Evolutionary conservation across 2,113 vertebrate genomes (phyloP).

Genomic region (Leucopsar rothschildi): DNA sequence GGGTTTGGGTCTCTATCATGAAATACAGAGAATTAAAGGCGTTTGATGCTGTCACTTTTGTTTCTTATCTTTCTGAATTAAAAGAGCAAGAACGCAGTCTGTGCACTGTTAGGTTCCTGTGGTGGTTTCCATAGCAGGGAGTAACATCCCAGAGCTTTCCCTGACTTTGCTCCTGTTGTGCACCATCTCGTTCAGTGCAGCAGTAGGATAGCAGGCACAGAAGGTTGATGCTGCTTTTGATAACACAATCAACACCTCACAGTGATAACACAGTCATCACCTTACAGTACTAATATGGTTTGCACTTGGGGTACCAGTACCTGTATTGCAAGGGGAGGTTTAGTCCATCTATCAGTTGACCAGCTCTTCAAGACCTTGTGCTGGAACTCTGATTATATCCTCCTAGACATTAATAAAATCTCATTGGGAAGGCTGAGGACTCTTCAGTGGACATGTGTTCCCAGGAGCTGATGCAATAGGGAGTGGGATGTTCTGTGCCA

Average conservation of each 20-base stretch:
- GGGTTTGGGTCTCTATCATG: background rate
- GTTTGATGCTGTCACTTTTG: background rate
- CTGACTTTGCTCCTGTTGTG: background rate
- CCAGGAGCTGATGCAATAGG: background rate
- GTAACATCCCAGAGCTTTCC: background rate
- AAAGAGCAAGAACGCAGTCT: background rate
- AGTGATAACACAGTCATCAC: no score
- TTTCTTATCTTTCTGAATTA: background rate
- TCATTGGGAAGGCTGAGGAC: background rate
- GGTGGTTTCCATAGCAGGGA: background rate
- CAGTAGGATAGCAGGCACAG: background rate
- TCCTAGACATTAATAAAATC: background rate
- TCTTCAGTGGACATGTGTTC: background rate
- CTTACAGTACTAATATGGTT: background rate
- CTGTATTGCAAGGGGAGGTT: background rate
- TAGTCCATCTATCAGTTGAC: background rate
- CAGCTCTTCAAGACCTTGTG: background rate
- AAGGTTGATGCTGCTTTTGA: background rate
- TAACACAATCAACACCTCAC: background rate
- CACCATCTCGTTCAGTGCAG: background rate
- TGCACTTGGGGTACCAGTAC: background rate
- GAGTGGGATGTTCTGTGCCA: background rate
- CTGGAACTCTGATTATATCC: background rate
- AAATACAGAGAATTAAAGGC: background rate
- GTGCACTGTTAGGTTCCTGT: accelerated